These are phyloP conservation scores for Toxotes jaculatrix DNA, from an alignment of 2,113 vertebrate species.

Conservation along the genomic window DNA sequence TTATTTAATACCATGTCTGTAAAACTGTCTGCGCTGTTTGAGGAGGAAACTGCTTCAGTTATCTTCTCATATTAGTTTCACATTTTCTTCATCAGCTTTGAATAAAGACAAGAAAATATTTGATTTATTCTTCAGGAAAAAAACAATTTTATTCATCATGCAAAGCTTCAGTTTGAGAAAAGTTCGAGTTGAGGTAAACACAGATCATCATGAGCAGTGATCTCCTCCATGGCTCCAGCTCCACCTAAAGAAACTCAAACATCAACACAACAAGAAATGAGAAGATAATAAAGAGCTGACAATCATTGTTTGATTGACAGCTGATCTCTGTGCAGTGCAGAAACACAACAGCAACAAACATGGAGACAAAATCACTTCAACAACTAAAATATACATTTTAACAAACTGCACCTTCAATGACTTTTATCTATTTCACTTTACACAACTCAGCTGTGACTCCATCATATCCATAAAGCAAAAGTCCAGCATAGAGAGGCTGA, in stretches of 20 bases:
- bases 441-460: not conserved
- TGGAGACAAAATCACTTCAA: not conserved
- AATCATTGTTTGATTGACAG: not conserved
- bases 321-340: not conserved
- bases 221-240: not conserved
- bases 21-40: not conserved
- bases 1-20: no score
- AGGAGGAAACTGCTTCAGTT: no score
- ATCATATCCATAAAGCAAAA: not conserved
- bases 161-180: no score
- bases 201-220: not conserved
- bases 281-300: not conserved
- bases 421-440: not conserved
- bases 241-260: not conserved
- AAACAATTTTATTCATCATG: no score
- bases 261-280: not conserved
- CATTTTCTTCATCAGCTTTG: no score
- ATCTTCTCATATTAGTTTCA: no score
- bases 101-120: no score
- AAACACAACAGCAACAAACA: not conserved
- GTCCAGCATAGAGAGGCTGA: slow-evolving; percentile 34
- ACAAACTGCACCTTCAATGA: not conserved
- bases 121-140: not conserved
- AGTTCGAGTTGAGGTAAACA: not conserved
- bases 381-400: not conserved